Evolutionary conservation across 2,797 vertebrate genomes (phyloP).

Genomic region (Fistularia commersonii): DNA sequence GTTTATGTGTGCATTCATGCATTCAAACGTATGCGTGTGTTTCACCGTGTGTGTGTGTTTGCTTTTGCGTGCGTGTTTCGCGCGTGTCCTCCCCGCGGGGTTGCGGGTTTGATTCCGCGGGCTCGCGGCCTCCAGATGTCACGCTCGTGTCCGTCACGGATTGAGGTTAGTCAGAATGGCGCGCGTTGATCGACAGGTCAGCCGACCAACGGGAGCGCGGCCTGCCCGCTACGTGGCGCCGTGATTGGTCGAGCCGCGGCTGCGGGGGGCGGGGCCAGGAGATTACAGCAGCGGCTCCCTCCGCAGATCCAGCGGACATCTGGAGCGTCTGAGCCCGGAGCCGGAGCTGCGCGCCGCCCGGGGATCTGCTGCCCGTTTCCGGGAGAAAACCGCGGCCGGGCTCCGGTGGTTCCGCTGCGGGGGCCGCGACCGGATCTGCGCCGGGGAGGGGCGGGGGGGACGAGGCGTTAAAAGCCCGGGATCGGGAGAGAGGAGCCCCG

Average conservation of each 20-base stretch:
- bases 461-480: too few relatives aligned
- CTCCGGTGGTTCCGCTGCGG: too few relatives aligned
- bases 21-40: too few relatives aligned
- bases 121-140: not conserved
- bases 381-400: too few relatives aligned
- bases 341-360: too few relatives aligned
- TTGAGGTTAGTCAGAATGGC: not conserved
- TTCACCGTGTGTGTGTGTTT: not conserved
- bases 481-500: too few relatives aligned
- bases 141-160: not conserved
- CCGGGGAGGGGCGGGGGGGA: too few relatives aligned
- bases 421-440: too few relatives aligned
- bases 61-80: not conserved
- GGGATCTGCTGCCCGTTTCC: too few relatives aligned
- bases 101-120: not conserved
- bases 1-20: too few relatives aligned
- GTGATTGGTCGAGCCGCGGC: constrained; percentile 34
- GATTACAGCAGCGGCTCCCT: constrained; percentile 43
- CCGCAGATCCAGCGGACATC: constrained; percentile 59
- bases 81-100: too few relatives aligned
- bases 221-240: not conserved
- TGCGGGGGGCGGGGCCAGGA: constrained; percentile 37
- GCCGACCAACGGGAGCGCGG: constrained; percentile 24
- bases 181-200: constrained; percentile 4
- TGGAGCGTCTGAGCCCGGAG: constrained; percentile 33